A percentile compares a stretch with the other conserved stretches of the same genome.
Evolutionary conservation across 2,888 invertebrate species (phyloP).

Genomic region (Aspidiotus rigidus): DNA sequence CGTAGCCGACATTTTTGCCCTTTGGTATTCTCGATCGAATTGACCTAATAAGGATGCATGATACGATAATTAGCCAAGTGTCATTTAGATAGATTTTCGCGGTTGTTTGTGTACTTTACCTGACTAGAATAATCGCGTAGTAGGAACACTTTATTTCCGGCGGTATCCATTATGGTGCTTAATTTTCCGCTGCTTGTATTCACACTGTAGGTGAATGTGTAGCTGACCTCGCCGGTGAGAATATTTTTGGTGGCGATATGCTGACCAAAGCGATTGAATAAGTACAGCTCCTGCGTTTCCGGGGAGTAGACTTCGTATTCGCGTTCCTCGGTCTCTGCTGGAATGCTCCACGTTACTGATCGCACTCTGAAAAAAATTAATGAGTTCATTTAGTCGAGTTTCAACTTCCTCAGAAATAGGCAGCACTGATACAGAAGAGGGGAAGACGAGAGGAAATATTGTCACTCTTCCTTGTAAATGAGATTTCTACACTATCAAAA

Average conservation of each 20-base stretch:
- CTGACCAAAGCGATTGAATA: conserved; percentile 89
- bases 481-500: too few species aligned
- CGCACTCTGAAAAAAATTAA: conserved; percentile 52
- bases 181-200: conserved; percentile 93
- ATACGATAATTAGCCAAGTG: background rate
- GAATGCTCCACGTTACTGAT: conserved; percentile 80
- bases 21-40: conserved; percentile 88
- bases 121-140: conserved; percentile 74
- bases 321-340: conserved; percentile 69
- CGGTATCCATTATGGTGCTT: conserved; percentile 85
- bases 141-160: conserved; percentile 79
- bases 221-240: conserved; percentile 85
- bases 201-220: conserved; percentile 89
- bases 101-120: conserved; percentile 32
- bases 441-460: too few species aligned
- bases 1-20: conserved; percentile 81
- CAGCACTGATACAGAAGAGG: too few species aligned
- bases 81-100: too few species aligned
- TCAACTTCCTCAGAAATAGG: too few species aligned
- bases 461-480: too few species aligned
- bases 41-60: conserved; percentile 53
- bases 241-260: conserved; percentile 90
- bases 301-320: conserved; percentile 93
- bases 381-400: conserved; percentile 5
- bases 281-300: conserved; percentile 80